A percentile compares a stretch with the other conserved stretches of the same genome.
These are phyloP conservation scores for Drosophila repletoides DNA, from an alignment of 1,140 invertebrate species.

Conservation along the genomic window DNA sequence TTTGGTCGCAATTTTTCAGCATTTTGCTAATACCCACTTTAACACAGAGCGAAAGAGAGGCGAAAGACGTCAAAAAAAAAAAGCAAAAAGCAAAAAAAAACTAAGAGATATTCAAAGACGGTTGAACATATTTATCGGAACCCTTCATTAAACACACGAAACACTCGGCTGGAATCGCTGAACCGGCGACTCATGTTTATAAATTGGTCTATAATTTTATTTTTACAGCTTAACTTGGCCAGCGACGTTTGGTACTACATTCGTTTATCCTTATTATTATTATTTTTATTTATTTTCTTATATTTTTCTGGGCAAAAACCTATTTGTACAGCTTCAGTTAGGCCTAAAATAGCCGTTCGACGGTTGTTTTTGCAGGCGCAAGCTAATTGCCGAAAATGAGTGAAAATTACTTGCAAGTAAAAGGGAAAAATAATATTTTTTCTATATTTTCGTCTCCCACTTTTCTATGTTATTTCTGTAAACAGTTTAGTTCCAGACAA, in stretches of 20 bases:
- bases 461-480: conserved; percentile 52
- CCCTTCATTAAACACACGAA: conserved; percentile 75
- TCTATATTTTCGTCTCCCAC: background rate
- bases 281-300: conserved; percentile 28
- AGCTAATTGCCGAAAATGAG: conserved; percentile 69
- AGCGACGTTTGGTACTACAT: background rate
- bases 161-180: conserved; percentile 8
- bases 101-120: conserved; percentile 31
- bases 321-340: conserved; percentile 29
- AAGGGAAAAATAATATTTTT: conserved; percentile 53
- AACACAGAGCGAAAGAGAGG: background rate
- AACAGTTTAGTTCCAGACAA: conserved; percentile 61
- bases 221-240: conserved; percentile 60
- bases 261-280: conserved; percentile 18
- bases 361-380: conserved; percentile 66
- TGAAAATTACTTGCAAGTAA: conserved; percentile 47
- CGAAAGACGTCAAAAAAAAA: conserved; percentile 7
- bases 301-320: background rate
- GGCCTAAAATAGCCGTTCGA: conserved; percentile 10
- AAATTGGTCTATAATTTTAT: conserved; percentile 82
- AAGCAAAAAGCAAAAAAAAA: no score
- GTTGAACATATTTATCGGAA: conserved; percentile 42
- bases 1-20: conserved; percentile 71
- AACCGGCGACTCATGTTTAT: conserved; percentile 73
- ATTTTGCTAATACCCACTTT: conserved; percentile 75